These are phyloP conservation scores for Hippotragus niger DNA, from an alignment of 2,113 vertebrate species.

Conservation along the genomic window DNA sequence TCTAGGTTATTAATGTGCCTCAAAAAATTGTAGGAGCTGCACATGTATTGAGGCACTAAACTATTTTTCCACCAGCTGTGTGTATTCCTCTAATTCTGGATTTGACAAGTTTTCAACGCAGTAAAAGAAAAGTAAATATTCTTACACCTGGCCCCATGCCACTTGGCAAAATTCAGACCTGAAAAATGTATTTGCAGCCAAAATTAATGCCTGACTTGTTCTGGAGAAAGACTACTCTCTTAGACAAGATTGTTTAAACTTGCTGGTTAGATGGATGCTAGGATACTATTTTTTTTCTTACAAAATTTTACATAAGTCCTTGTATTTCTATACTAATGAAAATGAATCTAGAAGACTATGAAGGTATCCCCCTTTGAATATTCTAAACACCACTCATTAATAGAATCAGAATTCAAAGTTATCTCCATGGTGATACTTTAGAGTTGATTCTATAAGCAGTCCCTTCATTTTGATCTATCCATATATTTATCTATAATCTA, in stretches of 20 bases:
- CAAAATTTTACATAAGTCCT: not conserved
- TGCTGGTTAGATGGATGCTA: not conserved
- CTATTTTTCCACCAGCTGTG: conserved; percentile 43
- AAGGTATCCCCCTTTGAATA: not conserved
- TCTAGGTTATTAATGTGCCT: conserved; percentile 76
- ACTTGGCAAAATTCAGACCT: not conserved
- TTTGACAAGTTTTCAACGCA: conserved; percentile 38
- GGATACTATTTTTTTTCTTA: not conserved
- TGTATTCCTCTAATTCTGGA: conserved; percentile 12
- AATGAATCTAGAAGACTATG: not conserved
- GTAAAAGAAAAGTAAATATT: conserved; percentile 59
- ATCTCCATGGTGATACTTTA: not conserved
- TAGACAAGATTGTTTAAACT: conserved; percentile 49
- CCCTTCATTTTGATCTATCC: not conserved
- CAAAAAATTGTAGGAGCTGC: conserved; percentile 71
- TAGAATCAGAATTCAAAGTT: not conserved
- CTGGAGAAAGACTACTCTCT: not conserved
- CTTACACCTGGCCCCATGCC: not conserved
- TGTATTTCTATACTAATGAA: not conserved
- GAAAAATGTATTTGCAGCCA: conserved; percentile 14
- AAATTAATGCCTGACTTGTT: not conserved
- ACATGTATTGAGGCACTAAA: conserved; percentile 39
- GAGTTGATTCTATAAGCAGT: not conserved
- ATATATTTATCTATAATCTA: too few species aligned
- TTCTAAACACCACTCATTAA: not conserved